These are phyloP conservation scores for Temnothorax ravouxi DNA, from an alignment of 2,888 invertebrate genomes.

Conservation along the genomic window DNA sequence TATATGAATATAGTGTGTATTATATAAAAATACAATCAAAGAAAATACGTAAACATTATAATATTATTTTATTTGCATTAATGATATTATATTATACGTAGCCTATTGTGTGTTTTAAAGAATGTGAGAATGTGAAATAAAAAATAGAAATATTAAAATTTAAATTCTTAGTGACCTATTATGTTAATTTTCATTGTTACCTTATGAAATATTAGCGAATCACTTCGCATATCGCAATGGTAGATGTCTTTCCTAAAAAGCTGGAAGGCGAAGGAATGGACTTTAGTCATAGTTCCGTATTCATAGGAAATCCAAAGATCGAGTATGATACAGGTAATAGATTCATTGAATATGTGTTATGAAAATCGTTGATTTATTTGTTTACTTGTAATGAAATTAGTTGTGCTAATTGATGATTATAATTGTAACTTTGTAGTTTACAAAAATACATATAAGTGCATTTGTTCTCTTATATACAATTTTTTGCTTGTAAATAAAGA, in stretches of 20 bases:
- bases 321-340: slow-evolving; percentile 88
- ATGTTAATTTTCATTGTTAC: neutral
- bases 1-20: neutral
- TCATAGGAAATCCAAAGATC: slow-evolving; percentile 87
- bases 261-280: slow-evolving; percentile 90
- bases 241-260: slow-evolving; percentile 89
- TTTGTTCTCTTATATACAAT: neutral
- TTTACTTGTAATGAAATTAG: neutral
- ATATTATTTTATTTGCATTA: neutral
- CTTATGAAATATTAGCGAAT: slow-evolving; percentile 85
- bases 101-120: neutral
- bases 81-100: neutral
- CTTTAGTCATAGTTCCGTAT: slow-evolving; percentile 88
- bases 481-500: neutral
- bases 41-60: neutral
- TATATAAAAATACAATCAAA: neutral
- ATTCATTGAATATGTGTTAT: neutral
- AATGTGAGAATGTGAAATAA: neutral
- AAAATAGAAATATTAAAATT: neutral
- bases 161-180: neutral
- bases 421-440: neutral
- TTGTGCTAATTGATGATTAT: neutral
- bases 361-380: neutral
- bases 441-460: neutral
- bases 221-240: slow-evolving; percentile 88